Evolutionary conservation across 1,140 invertebrate species (phyloP).

Genomic region (Drosophila lini): DNA sequence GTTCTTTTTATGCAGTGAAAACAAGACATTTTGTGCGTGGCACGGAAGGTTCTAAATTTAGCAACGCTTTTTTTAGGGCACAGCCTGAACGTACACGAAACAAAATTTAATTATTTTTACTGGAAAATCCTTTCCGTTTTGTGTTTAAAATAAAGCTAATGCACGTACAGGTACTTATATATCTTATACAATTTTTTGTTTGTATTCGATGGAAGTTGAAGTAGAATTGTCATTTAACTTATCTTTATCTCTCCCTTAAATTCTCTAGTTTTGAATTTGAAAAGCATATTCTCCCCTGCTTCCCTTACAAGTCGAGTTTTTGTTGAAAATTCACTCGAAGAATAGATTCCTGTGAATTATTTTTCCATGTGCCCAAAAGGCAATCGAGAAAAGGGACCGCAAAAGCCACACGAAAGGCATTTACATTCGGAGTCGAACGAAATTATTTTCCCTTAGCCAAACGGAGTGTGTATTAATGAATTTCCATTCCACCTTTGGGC

Average conservation of each 20-base stretch:
- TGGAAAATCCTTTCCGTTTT: not conserved
- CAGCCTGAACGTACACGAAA: not conserved
- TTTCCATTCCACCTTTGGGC: constrained; percentile 17
- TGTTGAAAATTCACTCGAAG: not conserved
- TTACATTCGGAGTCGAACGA: constrained; percentile 52
- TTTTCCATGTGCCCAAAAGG: constrained; percentile 1
- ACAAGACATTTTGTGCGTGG: constrained; percentile 48
- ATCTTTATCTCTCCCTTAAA: not conserved
- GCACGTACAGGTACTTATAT: not conserved
- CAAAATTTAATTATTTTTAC: constrained; percentile 3
- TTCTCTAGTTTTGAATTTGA: not conserved
- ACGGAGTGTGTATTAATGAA: constrained; percentile 38
- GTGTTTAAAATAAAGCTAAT: not conserved
- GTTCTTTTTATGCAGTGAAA: constrained; percentile 60
- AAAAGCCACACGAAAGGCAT: constrained; percentile 70
- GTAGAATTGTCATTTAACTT: not conserved
- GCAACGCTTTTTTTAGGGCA: not conserved
- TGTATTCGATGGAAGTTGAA: not conserved
- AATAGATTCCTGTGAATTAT: not conserved
- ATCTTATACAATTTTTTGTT: not conserved
- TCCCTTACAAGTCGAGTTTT: not conserved
- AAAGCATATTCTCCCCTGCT: not conserved
- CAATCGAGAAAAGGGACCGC: constrained; percentile 10
- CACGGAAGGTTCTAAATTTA: constrained; percentile 17
- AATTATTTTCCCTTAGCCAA: constrained; percentile 68